Evolutionary conservation across 1,140 invertebrate genomes (phyloP), one percentile per base, ranked within the genome.

Genomic region (Monochamus saltuarius): DNA sequence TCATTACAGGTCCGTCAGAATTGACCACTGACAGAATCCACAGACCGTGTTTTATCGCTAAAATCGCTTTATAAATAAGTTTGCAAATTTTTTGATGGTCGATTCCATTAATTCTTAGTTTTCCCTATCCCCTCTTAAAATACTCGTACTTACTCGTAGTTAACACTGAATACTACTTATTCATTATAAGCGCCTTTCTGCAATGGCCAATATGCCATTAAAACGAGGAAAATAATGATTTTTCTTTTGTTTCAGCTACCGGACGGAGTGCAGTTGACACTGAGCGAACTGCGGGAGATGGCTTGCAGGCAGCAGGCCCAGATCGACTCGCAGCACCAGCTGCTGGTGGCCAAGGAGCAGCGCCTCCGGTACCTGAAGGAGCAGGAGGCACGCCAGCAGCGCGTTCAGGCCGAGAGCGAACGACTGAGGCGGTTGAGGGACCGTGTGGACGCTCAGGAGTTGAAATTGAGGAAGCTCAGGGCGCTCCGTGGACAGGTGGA

Each of bases 281-380:
- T 94, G 81, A 86, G 87, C 78, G 93, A 97, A 85, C 87, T 97
- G 81, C 92, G 93, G 84, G 93, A 93, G 77, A 96, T 97, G 92
- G 94, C 94, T 74, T 84, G 90, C 73, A 84, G 93, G 70, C 94
- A 98, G 82, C 94, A 96, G 81, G 91, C 94, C 78, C 93, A 97
- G 84, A 95, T 98, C 76, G 94, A 97, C 81, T 86, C 88, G 66
- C 92, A 94, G 81, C 89, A 94, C 74, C 90, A 94, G 81, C 82
- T 93, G 75, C 84, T 95, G 69, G 89, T 91, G 66, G 92, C 91
- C 73, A 92, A 92, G 76, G 92, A 95, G 79, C 94, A 97, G 81
- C 84, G 95, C 71, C 85, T 97, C 75, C 89, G 94, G 68, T 95
- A 94, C 83, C 86, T 97, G 69, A 94, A 96, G 79, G 91, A 94